Percentiles rank a stretch among this genome's conserved stretches.
phyloP scores from a whole-genome alignment of 1,140 invertebrate genomes.

The Lutraria rhynchaena region DNA sequence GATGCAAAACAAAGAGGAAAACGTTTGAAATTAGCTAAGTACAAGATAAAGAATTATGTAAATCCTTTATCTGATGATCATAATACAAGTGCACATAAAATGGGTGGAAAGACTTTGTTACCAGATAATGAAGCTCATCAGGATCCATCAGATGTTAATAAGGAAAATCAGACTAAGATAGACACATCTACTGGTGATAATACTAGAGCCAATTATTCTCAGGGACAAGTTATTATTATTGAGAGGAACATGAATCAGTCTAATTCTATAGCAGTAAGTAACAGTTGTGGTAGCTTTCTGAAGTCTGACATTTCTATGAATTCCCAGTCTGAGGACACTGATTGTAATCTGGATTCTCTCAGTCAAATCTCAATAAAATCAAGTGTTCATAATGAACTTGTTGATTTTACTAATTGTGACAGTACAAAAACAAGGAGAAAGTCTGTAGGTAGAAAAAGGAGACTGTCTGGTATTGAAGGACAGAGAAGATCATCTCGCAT shows the following conservation, averaged over 20 bases:
- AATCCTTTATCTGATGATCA: conserved; percentile 1
- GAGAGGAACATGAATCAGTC: conserved; percentile 22
- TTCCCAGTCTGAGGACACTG: too few species aligned
- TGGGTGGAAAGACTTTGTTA: too few species aligned
- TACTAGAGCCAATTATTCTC: neutral
- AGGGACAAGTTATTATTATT: conserved; percentile 48
- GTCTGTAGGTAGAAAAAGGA: conserved; percentile 29
- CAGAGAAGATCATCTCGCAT: conserved; percentile 37
- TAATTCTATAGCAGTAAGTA: too few species aligned
- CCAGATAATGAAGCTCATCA: neutral
- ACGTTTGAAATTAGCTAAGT: conserved; percentile 25
- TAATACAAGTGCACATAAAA: neutral
- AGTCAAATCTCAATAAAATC: too few species aligned
- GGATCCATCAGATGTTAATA: neutral
- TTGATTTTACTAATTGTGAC: neutral
- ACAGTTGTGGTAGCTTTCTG: too few species aligned
- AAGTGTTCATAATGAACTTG: neutral
- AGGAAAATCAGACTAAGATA: neutral
- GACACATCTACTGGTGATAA: neutral
- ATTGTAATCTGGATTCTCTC: too few species aligned
- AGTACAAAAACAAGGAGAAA: neutral
- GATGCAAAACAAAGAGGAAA: too few species aligned
- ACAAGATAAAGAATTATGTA: conserved; percentile 40
- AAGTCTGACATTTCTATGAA: neutral
- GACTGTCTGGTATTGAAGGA: conserved; percentile 3